These are phyloP conservation scores for Pantala flavescens DNA, from an alignment of 1,140 invertebrate genomes.

Conservation along the genomic window DNA sequence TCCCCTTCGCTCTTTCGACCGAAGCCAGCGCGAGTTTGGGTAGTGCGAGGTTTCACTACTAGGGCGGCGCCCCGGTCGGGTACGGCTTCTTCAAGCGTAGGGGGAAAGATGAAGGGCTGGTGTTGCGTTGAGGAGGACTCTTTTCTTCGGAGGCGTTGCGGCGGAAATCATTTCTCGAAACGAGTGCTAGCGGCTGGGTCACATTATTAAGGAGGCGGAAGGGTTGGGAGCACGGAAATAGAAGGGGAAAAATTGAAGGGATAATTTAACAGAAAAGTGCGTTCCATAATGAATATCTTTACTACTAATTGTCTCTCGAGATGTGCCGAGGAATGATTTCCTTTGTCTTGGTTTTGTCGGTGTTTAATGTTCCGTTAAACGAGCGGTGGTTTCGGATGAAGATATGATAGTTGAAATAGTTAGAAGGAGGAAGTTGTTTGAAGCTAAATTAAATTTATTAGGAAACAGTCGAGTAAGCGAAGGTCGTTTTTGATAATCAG, in stretches of 20 bases:
- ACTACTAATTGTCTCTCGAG: conserved; percentile 9
- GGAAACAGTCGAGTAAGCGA: no score
- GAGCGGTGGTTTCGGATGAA: no score
- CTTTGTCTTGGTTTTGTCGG: background rate
- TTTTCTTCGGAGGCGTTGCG: conserved; percentile 3
- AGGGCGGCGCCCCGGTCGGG: background rate
- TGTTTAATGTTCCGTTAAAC: background rate
- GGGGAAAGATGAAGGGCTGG: background rate
- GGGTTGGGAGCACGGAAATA: background rate
- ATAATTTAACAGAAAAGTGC: conserved; percentile 3
- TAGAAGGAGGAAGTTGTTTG: no score
- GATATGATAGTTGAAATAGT: no score
- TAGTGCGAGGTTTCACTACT: background rate
- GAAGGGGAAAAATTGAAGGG: background rate
- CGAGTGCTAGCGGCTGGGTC: background rate
- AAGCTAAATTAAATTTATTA: no score
- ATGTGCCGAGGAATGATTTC: background rate
- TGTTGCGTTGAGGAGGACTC: background rate
- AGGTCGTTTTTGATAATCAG: no score
- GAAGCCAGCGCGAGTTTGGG: background rate
- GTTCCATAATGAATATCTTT: conserved; percentile 3
- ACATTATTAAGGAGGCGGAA: background rate
- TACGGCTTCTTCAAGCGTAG: background rate
- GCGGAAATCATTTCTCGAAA: conserved; percentile 9
- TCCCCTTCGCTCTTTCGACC: no score